Base-by-base conservation (phyloP, 2,797 vertebrate genomes). In the Sus cebifrons region DNA sequence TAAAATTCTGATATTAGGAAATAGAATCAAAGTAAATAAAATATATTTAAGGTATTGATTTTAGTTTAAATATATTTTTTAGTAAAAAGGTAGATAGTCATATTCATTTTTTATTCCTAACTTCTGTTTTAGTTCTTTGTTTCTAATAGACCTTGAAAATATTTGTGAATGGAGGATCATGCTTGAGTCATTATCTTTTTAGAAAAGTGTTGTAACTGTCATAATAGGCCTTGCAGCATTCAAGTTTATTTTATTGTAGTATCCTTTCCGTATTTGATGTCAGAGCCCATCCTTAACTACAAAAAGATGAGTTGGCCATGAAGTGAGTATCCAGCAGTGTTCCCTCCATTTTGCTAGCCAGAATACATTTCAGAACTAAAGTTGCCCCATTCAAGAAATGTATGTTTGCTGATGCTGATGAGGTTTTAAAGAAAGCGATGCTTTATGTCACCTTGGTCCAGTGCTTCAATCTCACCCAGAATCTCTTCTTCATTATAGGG, bases 361-460 rank as follows among this genome's bases (percentile, higher is more conserved):
- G 90, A 81, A 70, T 16, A 3, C 73, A 65, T 95, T 95, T 73
- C 89, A 94, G 86, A 95, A 44, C 82, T 71, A 27, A 73, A 85
- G 82, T 79, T 62, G 36, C 3, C 25, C 89, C 60, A 60, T 96
- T 96, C 90, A 95, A 65, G 81, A 94, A 95, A 60, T 79, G 17
- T 21, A 1, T 73, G 23, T 86, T 96, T 96, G 88, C 54, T 92
- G 82, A 89, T 98, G 90, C 32, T 32, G 32, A 32, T 32, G 32
- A 92, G 92, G 88, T 92, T 95, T 95, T 89, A 84, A 91, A 92
- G 95, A 95, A 96, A 92, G 56, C 49, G 73, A 15, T 4, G 15
- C 27, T 58, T 85, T 36, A 49, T 75, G 36, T 93, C 60, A 90
- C 40, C 15, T 27, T 94, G 60, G 64, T 56, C 77, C 15, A 58